Evolutionary conservation across 2,797 vertebrate genomes (phyloP), one percentile per base, ranked within the genome.

Genomic region (Gymnoscopelus braueri): DNA sequence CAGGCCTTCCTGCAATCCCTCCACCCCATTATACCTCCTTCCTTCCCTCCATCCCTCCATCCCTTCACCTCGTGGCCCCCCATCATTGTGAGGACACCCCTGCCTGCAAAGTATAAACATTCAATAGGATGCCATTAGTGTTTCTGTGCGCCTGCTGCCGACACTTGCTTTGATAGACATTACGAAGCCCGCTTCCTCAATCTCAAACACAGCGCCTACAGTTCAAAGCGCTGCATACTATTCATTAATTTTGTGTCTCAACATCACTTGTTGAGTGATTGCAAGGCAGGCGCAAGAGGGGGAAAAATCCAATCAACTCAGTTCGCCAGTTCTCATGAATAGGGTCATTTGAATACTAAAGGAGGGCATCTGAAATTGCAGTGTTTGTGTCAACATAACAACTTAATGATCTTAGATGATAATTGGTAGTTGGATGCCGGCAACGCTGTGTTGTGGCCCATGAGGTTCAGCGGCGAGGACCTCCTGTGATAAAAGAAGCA

Each of bases 301-400:
- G n/a, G 39, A 65, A 80, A 89, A 90, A 92, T 89, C 88, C 89
- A 92, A 92, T 91, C 89, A 90, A 75, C 86, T 83, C 83, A 84
- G 74, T 80, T 83, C 80, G 81, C 81, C 79, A 69, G 81, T 83
- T 74, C 78, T 86, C 74, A 53, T 85, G 82, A 84, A 87, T 78
- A 82, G 87, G 89, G 86, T 88, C 89, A 88, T 88, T 86, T 81
- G 80, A 88, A 86, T 86, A 10, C 39, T 44, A 87, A 84, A 89
- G 77, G 84, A 81, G 83, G 87, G 84, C 85, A 81, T 83, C 79
- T 80, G 81, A 88, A 90, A 91, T 86, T 88, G 87, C 89, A 83
- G 82, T 87, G 86, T 91, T 90, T 91, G 89, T 91, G 87, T 92
- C 88, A 90, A 87, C 88, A 87, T 87, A 89, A 91, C 85, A 87